Evolutionary conservation across 2,888 invertebrate genomes (phyloP), one percentile per base, ranked within the genome.

Genomic region (Bombyx huttoni): DNA sequence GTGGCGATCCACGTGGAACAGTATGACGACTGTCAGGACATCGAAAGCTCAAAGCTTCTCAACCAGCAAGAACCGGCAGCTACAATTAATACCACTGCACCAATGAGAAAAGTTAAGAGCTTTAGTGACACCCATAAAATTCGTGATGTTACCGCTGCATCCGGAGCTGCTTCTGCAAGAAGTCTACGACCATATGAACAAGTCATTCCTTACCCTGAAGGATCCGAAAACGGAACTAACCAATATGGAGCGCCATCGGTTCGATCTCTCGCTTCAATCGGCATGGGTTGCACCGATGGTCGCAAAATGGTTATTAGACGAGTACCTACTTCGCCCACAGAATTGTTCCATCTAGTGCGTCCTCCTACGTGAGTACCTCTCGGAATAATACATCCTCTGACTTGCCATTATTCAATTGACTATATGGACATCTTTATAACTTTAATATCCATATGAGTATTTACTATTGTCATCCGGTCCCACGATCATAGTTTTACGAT

Each of bases 261-360:
- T 58, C 89, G 94, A 58, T 95, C 95, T 49, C 90, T 95, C 65
- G 94, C 95, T 53, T 95, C 95, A 51, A 94, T 96, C 63, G 95
- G 95, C 51, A 93, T 96, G 92, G 96, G 96, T 40, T 96, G 95
- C 58, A 96, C 96, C 47, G 96, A 96, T 81, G 96, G 96, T 49
- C 91, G 93, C 65, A 94, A 94, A 86, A 91, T 96, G 90, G 94
- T 95, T 65, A 94, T 96, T 65, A 89, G 94, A 67, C 90, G 94
- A 70, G 94, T 96, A 63, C 96, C 96, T 53, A 94, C 94, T 51
- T 94, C 96, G 62, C 95, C 96, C 54, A 93, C 93, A 62, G 96
- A 96, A 86, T 89, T 96, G 63, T 93, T 96, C 75, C 95, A 94
- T 87, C 92, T 96, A 83, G 94, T 94, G 61, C 93, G 94, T 88